phyloP scores from a whole-genome alignment of 2,113 vertebrate genomes.

The Oostethus manadensis region DNA sequence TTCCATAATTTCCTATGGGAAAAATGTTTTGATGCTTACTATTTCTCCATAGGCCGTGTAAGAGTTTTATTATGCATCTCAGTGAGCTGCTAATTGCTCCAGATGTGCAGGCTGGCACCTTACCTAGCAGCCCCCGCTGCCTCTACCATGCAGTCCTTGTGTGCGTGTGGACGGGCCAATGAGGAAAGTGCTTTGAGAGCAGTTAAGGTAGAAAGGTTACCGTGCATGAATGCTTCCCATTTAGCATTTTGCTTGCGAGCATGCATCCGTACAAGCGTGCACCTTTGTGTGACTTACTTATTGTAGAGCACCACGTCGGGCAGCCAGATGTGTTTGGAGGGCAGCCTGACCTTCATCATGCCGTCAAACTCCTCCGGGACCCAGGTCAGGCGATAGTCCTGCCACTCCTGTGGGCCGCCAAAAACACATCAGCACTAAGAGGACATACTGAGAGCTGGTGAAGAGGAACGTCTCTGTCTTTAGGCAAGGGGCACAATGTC shows the following conservation, averaged over 20 bases:
- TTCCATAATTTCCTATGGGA: no score
- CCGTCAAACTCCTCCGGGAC: conserved; percentile 91
- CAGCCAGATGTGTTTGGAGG: conserved; percentile 97
- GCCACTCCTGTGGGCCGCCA: conserved; percentile 83
- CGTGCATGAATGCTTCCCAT: not conserved
- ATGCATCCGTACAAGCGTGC: not conserved
- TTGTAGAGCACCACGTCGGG: conserved; percentile 98
- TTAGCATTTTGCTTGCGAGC: not conserved
- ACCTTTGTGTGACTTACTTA: conserved; percentile 79
- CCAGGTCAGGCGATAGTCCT: conserved; percentile 94
- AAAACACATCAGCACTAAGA: conserved; percentile 15
- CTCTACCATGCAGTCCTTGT: not conserved
- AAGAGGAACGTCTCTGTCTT: conserved; percentile 9
- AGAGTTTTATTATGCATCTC: not conserved
- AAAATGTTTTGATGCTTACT: no score
- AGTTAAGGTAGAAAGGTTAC: conserved; percentile 5
- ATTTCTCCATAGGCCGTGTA: not conserved
- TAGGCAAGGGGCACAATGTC: conserved; percentile 15
- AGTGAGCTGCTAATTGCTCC: conserved; percentile 1
- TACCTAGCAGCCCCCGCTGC: not conserved
- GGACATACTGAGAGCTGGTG: not conserved
- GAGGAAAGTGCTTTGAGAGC: conserved; percentile 5
- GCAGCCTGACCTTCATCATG: conserved; percentile 93
- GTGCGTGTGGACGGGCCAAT: not conserved
- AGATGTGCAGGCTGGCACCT: not conserved